These are phyloP conservation scores for Furcula furcula DNA, from an alignment of 2,888 invertebrate genomes.

Conservation along the genomic window DNA sequence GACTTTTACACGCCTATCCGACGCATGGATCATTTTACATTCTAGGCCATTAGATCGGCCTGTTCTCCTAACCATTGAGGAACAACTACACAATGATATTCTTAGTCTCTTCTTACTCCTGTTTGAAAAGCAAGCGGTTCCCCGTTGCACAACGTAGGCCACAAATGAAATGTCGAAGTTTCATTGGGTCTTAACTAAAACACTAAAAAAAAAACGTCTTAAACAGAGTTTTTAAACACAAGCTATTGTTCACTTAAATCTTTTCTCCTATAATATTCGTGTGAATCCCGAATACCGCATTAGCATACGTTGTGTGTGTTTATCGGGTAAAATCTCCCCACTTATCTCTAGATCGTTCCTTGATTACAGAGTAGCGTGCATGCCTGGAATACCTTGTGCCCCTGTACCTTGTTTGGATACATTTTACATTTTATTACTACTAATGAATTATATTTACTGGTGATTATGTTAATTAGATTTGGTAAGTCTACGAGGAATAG, in stretches of 20 bases:
- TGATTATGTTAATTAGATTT: not conserved
- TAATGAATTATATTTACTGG: slow-evolving; percentile 11
- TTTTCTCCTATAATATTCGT: not conserved
- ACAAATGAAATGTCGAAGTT: no score
- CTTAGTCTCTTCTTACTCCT: no score
- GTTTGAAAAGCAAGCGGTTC: no score
- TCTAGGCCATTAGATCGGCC: no score
- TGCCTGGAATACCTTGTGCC: slow-evolving; percentile 26
- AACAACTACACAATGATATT: no score
- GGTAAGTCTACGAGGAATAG: not conserved
- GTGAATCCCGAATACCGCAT: slow-evolving; percentile 16
- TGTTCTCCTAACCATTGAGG: no score
- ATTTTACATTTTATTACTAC: slow-evolving; percentile 31
- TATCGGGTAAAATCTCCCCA: slow-evolving; percentile 23
- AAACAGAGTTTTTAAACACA: slow-evolving; percentile 4
- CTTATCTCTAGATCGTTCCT: slow-evolving; percentile 23
- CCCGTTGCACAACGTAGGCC: no score
- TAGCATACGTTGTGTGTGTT: slow-evolving; percentile 24
- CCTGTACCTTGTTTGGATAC: slow-evolving; percentile 16
- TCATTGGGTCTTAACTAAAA: no score
- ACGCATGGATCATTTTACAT: no score
- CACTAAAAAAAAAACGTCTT: no score
- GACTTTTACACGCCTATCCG: no score
- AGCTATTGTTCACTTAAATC: not conserved
- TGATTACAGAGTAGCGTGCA: slow-evolving; percentile 34